Base-by-base conservation (phyloP, 1,140 invertebrate species). In the Heliconius hewitsoni region DNA sequence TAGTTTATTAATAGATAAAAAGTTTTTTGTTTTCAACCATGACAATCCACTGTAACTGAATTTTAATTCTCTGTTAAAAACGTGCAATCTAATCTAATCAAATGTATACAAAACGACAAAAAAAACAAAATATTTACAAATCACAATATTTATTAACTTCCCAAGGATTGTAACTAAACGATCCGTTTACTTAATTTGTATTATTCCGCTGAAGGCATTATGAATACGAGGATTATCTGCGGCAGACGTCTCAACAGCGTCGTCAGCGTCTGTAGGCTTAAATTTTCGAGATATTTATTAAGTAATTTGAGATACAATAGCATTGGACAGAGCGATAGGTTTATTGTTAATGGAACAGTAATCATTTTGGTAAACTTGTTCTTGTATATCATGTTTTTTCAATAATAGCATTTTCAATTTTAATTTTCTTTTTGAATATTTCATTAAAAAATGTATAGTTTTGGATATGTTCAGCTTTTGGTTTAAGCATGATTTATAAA, bases 271-370 rank as follows among this genome's bases (percentile, higher is more conserved):
- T 90, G 87, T 92, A 87, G 91, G 91, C 91, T 93, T 91, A 93
- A 93, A 93, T 93, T 92, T 93, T 93, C 92, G 92, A 93, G 92
- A 93, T 93, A 90, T 93, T 93, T 93, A 93, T 92, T 91, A 89
- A 90, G 91, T 93, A 93, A 93, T 93, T 91, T 90, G 84, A 86
- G 60, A 66, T 86, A 83, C 86, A 86, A 81, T 82, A 83, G 83
- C 91, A 82, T 92, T 91, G 90, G 85, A 80, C 81, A 66, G 76
- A 37, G 86, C 89, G 91, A 92, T 93, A 93, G 88, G 84, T 79
- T 90, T 88, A 91, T 93, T 90, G 84, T 89, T 85, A 85, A 91
- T 93, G 92, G 90, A 91, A 93, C 91, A 89, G 83, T 93, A 91
- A 93, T 80, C 90, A 13, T 66, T 66, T 27, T 66, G 27, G 0